A percentile compares a stretch with the other conserved stretches of the same genome.
Evolutionary conservation across 2,888 invertebrate species (phyloP).

Genomic region (Caenorhabditis plicata): DNA sequence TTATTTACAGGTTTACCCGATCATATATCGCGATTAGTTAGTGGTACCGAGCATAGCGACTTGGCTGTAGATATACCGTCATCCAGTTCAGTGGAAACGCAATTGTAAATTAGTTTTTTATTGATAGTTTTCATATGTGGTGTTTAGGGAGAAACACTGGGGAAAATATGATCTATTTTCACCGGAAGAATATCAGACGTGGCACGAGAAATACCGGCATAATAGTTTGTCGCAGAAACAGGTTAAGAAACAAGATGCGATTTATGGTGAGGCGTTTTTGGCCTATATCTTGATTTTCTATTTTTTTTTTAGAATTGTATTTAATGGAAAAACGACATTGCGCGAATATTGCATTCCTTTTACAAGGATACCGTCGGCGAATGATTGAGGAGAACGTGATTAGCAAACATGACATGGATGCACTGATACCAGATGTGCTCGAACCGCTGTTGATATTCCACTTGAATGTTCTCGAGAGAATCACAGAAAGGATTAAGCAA

Average conservation of each 20-base stretch:
- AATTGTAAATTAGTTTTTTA: slow-evolving; percentile 1
- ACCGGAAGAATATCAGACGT: slow-evolving; percentile 34
- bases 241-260: slow-evolving; percentile 49
- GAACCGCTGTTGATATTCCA: slow-evolving; percentile 61
- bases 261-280: slow-evolving; percentile 34
- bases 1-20: slow-evolving; percentile 26
- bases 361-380: slow-evolving; percentile 43
- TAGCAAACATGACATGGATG: slow-evolving; percentile 34
- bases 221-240: slow-evolving; percentile 34
- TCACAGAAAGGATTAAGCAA: slow-evolving; percentile 42
- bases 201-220: slow-evolving; percentile 46
- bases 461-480: slow-evolving; percentile 50
- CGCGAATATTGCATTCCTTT: slow-evolving; percentile 49
- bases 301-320: slow-evolving; percentile 46
- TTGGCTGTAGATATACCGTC: slow-evolving; percentile 2
- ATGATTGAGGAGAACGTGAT: slow-evolving; percentile 45
- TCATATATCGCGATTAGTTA: slow-evolving; percentile 33
- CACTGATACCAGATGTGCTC: slow-evolving; percentile 58
- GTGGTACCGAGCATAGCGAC: slow-evolving; percentile 4
- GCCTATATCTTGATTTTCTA: too few species aligned
- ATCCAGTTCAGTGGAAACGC: not conserved
- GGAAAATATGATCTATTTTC: slow-evolving; percentile 40
- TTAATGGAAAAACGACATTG: slow-evolving; percentile 45
- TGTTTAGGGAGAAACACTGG: slow-evolving; percentile 27
- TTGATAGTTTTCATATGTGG: not conserved